A percentile compares a stretch with the other conserved stretches of the same genome.
Conservation (phyloP, 2,888 invertebrate genomes). For the Linnaemya tessellans region DNA sequence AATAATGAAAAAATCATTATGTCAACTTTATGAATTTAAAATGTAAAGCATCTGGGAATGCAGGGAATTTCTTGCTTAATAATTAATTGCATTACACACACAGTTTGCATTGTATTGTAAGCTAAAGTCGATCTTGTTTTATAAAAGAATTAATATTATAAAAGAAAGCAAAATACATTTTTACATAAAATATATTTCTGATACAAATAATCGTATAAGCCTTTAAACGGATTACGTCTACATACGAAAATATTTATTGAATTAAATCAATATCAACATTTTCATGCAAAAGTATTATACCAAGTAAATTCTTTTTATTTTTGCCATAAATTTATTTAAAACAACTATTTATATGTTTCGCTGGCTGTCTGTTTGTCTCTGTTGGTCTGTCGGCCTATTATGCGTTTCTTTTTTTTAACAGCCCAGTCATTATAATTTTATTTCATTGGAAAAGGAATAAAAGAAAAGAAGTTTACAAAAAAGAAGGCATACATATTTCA, state of each 20-base stretch:
- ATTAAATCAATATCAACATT: not conserved
- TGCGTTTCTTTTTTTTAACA: not conserved
- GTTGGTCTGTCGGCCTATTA: not conserved
- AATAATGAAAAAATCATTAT: too few species aligned
- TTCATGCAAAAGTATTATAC: not conserved
- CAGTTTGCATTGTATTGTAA: not conserved
- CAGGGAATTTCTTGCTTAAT: not conserved
- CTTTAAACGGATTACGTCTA: not conserved
- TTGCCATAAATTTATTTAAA: conserved; percentile 29
- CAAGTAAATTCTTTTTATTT: not conserved
- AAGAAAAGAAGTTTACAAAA: not conserved
- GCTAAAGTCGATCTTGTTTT: not conserved
- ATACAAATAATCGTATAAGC: conserved; percentile 4
- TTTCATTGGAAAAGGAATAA: conserved; percentile 9
- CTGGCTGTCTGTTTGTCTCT: not conserved
- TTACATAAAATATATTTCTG: not conserved
- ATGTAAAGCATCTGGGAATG: not conserved
- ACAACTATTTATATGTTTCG: not conserved
- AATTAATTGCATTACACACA: not conserved
- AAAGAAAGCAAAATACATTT: not conserved
- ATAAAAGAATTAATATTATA: not conserved
- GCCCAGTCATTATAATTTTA: conserved; percentile 40
- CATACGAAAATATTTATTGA: not conserved
- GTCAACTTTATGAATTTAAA: too few species aligned
- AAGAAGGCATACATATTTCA: conserved; percentile 31